Percentiles rank a stretch among this genome's conserved stretches.
phyloP scores from a whole-genome alignment of 2,797 vertebrate species.

The Lagorchestes hirsutus region DNA sequence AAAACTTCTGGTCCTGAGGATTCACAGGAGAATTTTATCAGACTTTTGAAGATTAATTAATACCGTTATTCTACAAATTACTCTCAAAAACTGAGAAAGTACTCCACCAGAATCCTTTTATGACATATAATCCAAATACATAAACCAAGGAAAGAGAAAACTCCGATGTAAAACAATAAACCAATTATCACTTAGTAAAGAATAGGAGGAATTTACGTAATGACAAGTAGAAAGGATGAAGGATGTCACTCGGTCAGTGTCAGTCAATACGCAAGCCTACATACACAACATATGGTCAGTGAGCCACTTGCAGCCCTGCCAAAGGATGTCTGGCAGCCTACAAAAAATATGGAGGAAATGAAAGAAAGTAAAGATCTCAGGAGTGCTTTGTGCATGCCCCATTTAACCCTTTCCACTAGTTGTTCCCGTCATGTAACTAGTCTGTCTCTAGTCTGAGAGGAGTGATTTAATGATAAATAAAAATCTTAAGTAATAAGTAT shows the following conservation, averaged over 20 bases:
- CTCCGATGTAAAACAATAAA: not conserved
- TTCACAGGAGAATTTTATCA: not conserved
- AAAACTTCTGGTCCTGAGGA: not conserved
- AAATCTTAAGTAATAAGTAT: too few relatives aligned
- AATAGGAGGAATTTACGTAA: not conserved
- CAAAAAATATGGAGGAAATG: too few relatives aligned
- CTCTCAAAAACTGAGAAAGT: not conserved
- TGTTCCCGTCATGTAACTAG: too few relatives aligned
- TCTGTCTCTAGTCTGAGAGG: too few relatives aligned
- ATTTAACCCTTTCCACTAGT: too few relatives aligned
- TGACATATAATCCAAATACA: not conserved
- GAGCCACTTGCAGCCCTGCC: too few relatives aligned
- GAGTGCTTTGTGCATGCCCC: too few relatives aligned
- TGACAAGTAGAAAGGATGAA: not conserved
- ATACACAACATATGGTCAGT: too few relatives aligned
- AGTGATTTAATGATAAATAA: too few relatives aligned
- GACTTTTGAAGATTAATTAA: not conserved
- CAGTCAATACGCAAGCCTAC: not conserved
- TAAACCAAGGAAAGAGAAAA: not conserved
- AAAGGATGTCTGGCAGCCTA: too few relatives aligned
- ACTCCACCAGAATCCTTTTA: not conserved
- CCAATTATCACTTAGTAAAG: not conserved
- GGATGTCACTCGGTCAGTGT: not conserved
- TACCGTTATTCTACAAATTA: not conserved
- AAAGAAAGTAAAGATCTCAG: too few relatives aligned